A percentile compares a stretch with the other conserved stretches of the same genome.
Evolutionary conservation across 2,113 vertebrate genomes (phyloP).

Genomic region (Fukomys damarensis): DNA sequence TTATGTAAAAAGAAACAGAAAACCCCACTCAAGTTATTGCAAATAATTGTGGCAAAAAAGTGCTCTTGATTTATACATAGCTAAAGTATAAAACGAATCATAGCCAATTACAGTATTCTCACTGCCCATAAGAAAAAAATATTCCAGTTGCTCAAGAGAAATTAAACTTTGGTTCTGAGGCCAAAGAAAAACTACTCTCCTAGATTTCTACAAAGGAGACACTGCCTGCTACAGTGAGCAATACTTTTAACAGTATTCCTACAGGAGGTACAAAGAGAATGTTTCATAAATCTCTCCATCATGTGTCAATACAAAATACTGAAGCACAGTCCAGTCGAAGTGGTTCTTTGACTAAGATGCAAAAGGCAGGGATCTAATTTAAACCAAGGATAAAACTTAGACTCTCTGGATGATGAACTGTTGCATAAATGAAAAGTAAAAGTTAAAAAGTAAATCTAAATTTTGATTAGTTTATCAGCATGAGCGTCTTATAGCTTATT

Average conservation of each 20-base stretch:
- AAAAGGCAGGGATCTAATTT: neutral
- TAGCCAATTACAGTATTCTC: conserved; percentile 10
- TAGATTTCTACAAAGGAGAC: neutral
- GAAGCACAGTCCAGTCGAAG: neutral
- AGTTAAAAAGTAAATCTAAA: neutral
- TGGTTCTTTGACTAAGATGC: neutral
- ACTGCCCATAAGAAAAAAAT: conserved; percentile 45
- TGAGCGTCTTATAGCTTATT: neutral
- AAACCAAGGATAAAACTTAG: conserved; percentile 38
- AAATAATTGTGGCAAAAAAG: conserved; percentile 54
- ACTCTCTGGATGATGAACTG: neutral
- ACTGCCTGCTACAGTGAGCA: neutral
- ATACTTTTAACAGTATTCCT: conserved; percentile 5
- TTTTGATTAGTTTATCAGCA: neutral
- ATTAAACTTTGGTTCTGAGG: neutral
- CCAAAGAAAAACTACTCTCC: conserved; percentile 39
- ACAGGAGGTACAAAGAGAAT: neutral
- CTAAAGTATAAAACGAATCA: conserved; percentile 50
- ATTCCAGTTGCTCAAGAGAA: conserved; percentile 34
- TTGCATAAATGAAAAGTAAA: conserved; percentile 10
- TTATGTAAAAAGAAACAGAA: neutral
- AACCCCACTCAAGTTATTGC: neutral
- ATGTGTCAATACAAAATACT: neutral
- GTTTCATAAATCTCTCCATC: neutral
- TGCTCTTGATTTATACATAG: conserved; percentile 12